Conservation (phyloP, 2,113 vertebrate genomes). For the Euleptes europaea region DNA sequence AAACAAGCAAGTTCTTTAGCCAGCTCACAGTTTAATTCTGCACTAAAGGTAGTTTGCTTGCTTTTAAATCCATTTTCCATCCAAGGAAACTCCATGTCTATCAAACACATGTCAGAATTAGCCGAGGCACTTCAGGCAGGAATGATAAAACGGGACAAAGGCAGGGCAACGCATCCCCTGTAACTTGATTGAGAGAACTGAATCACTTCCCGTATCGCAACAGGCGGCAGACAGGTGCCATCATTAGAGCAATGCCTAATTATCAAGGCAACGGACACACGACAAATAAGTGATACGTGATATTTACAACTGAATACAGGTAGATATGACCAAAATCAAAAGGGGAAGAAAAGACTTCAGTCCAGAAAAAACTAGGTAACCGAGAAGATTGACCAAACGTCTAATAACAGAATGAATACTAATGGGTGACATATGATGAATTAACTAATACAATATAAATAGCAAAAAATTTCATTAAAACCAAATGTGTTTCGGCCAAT, state of each 20-base stretch:
- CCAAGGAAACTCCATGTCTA: conserved; percentile 2
- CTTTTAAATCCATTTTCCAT: conserved; percentile 3
- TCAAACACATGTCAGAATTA: neutral
- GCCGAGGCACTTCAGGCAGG: conserved; percentile 66
- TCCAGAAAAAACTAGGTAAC: too few species aligned
- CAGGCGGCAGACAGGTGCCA: neutral
- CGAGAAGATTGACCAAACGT: too few species aligned
- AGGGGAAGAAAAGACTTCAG: too few species aligned
- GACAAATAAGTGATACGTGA: conserved; percentile 14
- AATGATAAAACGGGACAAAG: conserved; percentile 4
- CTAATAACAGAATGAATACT: too few species aligned
- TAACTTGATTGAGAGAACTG: conserved; percentile 12
- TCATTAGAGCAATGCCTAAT: conserved; percentile 4
- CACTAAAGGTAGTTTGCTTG: neutral
- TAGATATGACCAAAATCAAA: neutral
- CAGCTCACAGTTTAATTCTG: conserved; percentile 7
- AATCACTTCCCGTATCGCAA: conserved; percentile 2
- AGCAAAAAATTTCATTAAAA: too few species aligned
- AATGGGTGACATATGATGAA: too few species aligned
- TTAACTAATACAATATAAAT: too few species aligned
- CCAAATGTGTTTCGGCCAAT: too few species aligned
- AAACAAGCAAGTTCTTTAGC: conserved; percentile 11
- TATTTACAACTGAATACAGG: conserved; percentile 15
- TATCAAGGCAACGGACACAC: neutral
- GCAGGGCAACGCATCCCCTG: conserved; percentile 7